phyloP scores from a whole-genome alignment of 2,888 invertebrate genomes.

The Ectemnius lituratus region DNA sequence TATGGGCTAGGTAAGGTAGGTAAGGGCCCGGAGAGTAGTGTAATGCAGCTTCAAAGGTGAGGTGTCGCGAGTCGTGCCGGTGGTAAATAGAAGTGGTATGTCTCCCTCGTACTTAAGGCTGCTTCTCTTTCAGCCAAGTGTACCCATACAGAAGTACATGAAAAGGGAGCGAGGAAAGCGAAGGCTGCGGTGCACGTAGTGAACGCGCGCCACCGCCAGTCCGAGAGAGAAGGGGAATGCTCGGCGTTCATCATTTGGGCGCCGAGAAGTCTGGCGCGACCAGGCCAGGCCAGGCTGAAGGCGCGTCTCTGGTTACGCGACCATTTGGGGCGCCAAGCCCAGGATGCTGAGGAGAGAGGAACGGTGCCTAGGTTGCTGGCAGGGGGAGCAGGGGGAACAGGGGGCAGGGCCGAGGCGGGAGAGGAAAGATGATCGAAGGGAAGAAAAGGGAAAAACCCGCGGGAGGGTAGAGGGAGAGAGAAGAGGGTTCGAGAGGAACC shows the following conservation, averaged over 20 bases:
- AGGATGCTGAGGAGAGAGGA: constrained; percentile 38
- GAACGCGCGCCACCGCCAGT: constrained; percentile 22
- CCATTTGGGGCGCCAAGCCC: constrained; percentile 77
- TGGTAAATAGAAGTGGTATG: constrained; percentile 47
- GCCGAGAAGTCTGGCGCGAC: constrained; percentile 77
- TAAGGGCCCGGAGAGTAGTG: constrained; percentile 33
- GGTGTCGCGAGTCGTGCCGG: constrained; percentile 43
- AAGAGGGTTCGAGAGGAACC: constrained; percentile 40
- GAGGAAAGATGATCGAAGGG: constrained; percentile 33
- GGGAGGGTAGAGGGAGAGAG: constrained; percentile 43
- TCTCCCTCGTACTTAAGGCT: constrained; percentile 35
- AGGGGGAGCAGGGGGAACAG: too few species aligned
- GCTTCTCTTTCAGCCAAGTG: constrained; percentile 23
- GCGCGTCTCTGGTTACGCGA: constrained; percentile 77
- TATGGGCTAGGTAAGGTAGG: constrained; percentile 34
- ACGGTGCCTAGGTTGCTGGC: background rate
- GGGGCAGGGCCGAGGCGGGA: constrained; percentile 12
- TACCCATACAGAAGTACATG: constrained; percentile 19
- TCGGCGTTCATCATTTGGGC: constrained; percentile 76
- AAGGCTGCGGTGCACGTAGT: constrained; percentile 39
- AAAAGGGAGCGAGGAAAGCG: constrained; percentile 54
- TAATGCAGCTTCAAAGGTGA: constrained; percentile 32
- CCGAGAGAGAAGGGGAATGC: constrained; percentile 53
- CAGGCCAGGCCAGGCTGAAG: constrained; percentile 65
- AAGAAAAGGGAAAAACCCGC: constrained; percentile 43